Evolutionary conservation across 2,113 vertebrate species (phyloP), one percentile per base, ranked within the genome.

Genomic region (Oncorhynchus kisutch): DNA sequence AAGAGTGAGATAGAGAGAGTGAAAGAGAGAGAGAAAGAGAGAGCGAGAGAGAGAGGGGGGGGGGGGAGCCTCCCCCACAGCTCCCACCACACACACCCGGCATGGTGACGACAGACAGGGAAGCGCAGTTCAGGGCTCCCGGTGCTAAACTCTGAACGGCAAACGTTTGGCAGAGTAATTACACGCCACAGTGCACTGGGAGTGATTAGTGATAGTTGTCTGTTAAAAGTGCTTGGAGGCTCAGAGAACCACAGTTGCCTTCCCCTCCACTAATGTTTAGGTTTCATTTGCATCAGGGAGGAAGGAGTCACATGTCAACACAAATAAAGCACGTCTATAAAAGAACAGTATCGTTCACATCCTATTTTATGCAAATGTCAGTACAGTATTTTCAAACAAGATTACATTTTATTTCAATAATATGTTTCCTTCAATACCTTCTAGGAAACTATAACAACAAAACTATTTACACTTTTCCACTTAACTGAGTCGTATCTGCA

Each of bases 181-280:
- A 93, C 92, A 93, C 86, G 88, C 87, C 82, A 87, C 88, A 89
- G 89, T 92, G 92, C 92, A 91, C 91, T 89, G 90, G 91, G 91
- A 92, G 91, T 93, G 91, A 94, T 94, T 93, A 93, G 91, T 90
- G 85, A 90, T 89, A 91, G 92, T 92, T 91, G 89, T 91, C 91
- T 91, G 90, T 91, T 93, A 89, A 91, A 90, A 92, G 87, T 89
- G 86, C 88, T 89, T 87, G 89, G 86, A 77, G 69, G 86, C 88
- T 83, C 81, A 77, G 84, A 54, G 51, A 54, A 87, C 84, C 64
- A 90, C 79, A 87, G 87, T 92, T 88, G 89, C 87, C 89, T 91
- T 89, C 85, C 87, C 84, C 81, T 83, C 73, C 71, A 80, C 83
- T 85, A 91, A 89, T 90, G 88, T 91, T 90, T 85, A 87, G 83